phyloP scores from a whole-genome alignment of 1,140 invertebrate species.

The Hermetia illucens region DNA sequence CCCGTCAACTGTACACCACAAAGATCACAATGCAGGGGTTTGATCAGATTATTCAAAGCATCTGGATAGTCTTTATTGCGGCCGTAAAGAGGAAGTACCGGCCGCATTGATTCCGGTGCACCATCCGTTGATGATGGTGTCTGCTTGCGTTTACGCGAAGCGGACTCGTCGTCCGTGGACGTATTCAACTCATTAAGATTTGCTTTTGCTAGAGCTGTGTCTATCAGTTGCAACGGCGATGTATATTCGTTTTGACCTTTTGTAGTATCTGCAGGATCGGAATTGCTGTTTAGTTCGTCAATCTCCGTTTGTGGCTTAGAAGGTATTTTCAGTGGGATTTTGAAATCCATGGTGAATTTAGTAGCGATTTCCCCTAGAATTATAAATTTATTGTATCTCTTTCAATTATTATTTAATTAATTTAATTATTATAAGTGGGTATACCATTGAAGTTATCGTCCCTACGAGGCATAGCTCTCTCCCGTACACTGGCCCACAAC shows the following conservation, averaged over 20 bases:
- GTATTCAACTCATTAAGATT: background rate
- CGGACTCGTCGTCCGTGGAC: background rate
- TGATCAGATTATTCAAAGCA: slow-evolving; percentile 28
- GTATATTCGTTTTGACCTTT: background rate
- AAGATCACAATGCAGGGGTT: slow-evolving; percentile 31
- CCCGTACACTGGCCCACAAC: background rate
- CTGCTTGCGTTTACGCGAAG: background rate
- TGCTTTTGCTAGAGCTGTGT: background rate
- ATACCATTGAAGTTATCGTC: background rate
- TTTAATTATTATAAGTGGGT: too few species aligned
- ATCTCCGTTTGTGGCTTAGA: background rate
- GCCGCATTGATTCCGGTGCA: too few species aligned
- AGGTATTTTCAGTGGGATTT: background rate
- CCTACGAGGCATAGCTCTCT: background rate
- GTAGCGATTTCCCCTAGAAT: background rate
- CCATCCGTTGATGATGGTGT: background rate
- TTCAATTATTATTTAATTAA: background rate
- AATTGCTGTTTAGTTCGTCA: background rate
- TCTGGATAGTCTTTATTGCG: slow-evolving; percentile 25
- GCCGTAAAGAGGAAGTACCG: too few species aligned
- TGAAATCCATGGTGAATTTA: background rate
- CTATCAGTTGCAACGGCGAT: background rate
- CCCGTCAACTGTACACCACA: slow-evolving; percentile 29
- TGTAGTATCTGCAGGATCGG: background rate
- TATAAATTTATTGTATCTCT: background rate